Percentiles rank a stretch among this genome's conserved stretches.
Evolutionary conservation across 2,888 invertebrate species (phyloP).

Genomic region (Schizaphis graminum): DNA sequence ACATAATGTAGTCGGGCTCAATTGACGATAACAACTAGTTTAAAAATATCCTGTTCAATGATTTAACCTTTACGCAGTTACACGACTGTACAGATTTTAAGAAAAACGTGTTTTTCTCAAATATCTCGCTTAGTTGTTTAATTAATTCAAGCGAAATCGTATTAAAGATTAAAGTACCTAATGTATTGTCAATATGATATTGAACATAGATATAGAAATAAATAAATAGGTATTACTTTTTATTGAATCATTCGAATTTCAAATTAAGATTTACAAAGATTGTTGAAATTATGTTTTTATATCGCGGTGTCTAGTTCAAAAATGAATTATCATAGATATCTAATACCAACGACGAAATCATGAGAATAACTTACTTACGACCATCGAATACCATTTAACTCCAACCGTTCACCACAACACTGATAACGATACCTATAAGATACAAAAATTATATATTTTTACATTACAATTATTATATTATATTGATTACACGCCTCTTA

Average conservation of each 20-base stretch:
- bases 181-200: background rate
- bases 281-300: background rate
- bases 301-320: background rate
- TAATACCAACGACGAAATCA: background rate
- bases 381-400: background rate
- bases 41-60: slow-evolving; percentile 40
- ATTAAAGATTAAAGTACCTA: background rate
- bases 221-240: background rate
- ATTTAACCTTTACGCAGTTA: slow-evolving; percentile 1
- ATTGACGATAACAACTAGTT: slow-evolving; percentile 47
- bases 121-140: slow-evolving; percentile 11
- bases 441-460: background rate
- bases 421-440: background rate
- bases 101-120: slow-evolving; percentile 36
- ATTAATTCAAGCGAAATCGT: slow-evolving; percentile 13
- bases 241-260: background rate
- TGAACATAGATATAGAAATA: background rate
- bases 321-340: background rate
- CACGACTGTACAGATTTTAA: background rate
- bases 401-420: background rate
- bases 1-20: background rate
- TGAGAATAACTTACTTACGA: background rate
- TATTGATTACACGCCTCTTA: background rate
- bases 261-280: background rate
- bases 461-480: background rate